phyloP scores from a whole-genome alignment of 2,888 invertebrate genomes.

The Acheta domesticus region DNA sequence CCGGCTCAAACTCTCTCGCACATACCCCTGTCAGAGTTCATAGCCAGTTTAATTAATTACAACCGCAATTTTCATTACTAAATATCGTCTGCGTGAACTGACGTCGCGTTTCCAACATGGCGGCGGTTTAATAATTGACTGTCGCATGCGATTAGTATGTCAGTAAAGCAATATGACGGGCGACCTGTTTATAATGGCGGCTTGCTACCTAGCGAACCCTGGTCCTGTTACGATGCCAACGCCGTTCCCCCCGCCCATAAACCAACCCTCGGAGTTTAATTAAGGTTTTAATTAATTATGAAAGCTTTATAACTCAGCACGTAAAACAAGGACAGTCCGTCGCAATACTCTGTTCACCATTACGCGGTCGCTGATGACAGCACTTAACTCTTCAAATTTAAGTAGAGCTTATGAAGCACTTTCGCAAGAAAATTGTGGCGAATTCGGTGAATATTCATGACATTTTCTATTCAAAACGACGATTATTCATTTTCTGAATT shows the following conservation, averaged over 20 bases:
- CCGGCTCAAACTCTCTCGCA: background rate
- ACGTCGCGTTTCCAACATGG: conserved; percentile 5
- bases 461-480: no score
- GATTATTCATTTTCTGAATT: no score
- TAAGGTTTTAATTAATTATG: conserved; percentile 50
- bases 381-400: background rate
- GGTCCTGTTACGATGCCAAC: conserved; percentile 3
- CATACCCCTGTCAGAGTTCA: conserved; percentile 28
- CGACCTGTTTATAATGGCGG: background rate
- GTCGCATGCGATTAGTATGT: conserved; percentile 46
- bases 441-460: no score
- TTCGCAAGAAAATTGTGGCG: no score
- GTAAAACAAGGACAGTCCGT: conserved; percentile 23
- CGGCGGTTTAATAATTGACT: conserved; percentile 45
- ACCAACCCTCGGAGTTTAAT: conserved; percentile 47
- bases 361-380: background rate
- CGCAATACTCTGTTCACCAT: conserved; percentile 19
- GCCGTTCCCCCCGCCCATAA: background rate
- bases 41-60: conserved; percentile 35
- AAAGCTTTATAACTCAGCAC: conserved; percentile 41
- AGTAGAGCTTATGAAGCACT: background rate
- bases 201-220: background rate
- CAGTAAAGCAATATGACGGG: conserved; percentile 20
- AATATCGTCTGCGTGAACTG: conserved; percentile 21
- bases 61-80: conserved; percentile 27